A percentile compares a stretch with the other conserved stretches of the same genome.
These are phyloP conservation scores for Ceratoteleas bidentatus DNA, from an alignment of 1,140 invertebrate species.

Conservation along the genomic window DNA sequence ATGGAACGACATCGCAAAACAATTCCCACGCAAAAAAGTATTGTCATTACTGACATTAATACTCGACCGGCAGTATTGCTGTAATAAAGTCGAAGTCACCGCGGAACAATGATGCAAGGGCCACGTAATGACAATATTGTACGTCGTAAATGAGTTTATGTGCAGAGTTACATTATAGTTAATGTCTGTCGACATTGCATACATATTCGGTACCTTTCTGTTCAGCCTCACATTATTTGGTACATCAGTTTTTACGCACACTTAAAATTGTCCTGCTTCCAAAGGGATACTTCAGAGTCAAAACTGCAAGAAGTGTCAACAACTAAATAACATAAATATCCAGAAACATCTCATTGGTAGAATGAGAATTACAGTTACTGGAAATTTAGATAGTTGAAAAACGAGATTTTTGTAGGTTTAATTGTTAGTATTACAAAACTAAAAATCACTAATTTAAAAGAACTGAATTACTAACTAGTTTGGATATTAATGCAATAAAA, in stretches of 20 bases:
- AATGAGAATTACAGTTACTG: no score
- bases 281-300: not conserved
- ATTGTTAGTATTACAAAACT: no score
- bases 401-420: no score
- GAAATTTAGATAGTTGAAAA: no score
- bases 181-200: constrained; percentile 76
- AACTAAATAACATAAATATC: no score
- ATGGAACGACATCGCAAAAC: constrained; percentile 12
- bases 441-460: no score
- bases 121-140: constrained; percentile 81
- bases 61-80: constrained; percentile 70
- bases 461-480: no score
- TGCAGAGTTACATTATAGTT: constrained; percentile 80
- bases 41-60: constrained; percentile 56
- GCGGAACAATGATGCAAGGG: constrained; percentile 76
- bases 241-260: constrained; percentile 34
- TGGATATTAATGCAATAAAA: no score
- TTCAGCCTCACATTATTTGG: constrained; percentile 19
- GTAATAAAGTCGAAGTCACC: constrained; percentile 79
- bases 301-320: no score
- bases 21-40: constrained; percentile 33
- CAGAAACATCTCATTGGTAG: no score
- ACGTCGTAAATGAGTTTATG: constrained; percentile 82
- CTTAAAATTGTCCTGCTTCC: constrained; percentile 12
- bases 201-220: constrained; percentile 72